Base-by-base conservation (phyloP, 1,140 invertebrate genomes). In the Atopsyche davidsoni region DNA sequence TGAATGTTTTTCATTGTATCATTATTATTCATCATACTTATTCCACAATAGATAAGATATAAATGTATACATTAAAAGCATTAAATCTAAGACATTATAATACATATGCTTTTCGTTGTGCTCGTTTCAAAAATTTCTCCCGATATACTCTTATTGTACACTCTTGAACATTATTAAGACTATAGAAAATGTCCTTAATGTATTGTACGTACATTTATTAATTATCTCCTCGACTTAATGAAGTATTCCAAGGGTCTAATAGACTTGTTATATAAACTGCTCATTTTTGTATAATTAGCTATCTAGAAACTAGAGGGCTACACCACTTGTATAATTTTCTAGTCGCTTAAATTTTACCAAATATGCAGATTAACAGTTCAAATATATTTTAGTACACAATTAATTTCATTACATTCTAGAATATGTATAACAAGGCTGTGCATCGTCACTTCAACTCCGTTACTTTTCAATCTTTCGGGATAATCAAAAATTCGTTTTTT, bases 351-450 rank as follows among this genome's bases (percentile, higher is more conserved):
- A 6, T 34, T 24, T 41, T 31, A 39, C 34, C 16, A 36, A 47
- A 47, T 40, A 48, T 23, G 36, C 46, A 40, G 24, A 39, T 18
- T 39, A 25, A 48, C 36, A 39, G 28, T 47, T 23, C 36, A 28
- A 16, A 23, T 39, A 13, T 10, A 18, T 32, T 25, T 47, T 36
- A 9, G 39, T 38, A 47, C 34, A 47, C 45, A 47, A 39, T 42
- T 47, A 39, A 39, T 46, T 31, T 35, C 28, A 38, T 21, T 48
- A 40, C 3, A 24, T 40, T 13, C 46, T 48, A 39, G 14, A 40
- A 45, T 45, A 45, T 45, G 46, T 48, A 48, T 39, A 48, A 48
- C 46, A 48, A 48, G 46, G 46, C 46, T 39, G 36, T 48, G 46
- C 46, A 48, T 19, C 14, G 23, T 25, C 40, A 22, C 7, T 34